Evolutionary conservation across 2,888 invertebrate species (phyloP).

Genomic region (Acanthosepion lycidas): DNA sequence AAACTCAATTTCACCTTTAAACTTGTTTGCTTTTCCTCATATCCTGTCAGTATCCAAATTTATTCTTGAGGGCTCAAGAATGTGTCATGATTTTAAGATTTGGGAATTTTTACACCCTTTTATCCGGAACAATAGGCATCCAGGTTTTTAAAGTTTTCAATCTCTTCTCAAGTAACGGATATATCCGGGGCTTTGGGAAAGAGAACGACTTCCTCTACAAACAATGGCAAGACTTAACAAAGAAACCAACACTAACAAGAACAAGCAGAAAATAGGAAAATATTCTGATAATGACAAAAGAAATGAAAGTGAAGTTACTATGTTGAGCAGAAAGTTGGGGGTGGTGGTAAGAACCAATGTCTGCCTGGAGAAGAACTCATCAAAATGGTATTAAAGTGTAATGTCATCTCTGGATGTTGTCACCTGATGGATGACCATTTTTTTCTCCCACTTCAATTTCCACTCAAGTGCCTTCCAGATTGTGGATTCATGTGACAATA

Average conservation of each 20-base stretch:
- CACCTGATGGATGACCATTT: neutral
- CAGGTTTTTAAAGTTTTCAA: neutral
- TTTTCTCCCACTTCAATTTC: neutral
- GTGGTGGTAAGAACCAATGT: neutral
- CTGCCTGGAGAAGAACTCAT: neutral
- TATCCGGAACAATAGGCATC: slow-evolving; percentile 2
- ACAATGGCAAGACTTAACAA: neutral
- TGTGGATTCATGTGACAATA: neutral
- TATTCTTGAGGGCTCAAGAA: neutral
- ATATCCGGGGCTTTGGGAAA: neutral
- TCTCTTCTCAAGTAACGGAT: neutral
- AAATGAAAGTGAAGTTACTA: no score
- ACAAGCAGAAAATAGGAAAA: no score
- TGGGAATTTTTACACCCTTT: neutral
- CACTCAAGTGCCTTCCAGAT: neutral
- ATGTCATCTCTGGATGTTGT: neutral
- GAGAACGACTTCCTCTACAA: neutral
- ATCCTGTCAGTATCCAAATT: neutral
- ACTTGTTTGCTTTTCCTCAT: neutral
- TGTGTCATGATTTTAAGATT: neutral
- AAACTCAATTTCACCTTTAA: neutral
- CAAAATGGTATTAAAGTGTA: neutral
- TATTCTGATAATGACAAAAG: no score
- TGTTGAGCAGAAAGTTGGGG: neutral
- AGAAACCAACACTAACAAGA: neutral